A percentile compares a stretch with the other conserved stretches of the same genome.
Evolutionary conservation across 2,888 invertebrate species (phyloP).

Genomic region (Trypoxylon attenuatum): DNA sequence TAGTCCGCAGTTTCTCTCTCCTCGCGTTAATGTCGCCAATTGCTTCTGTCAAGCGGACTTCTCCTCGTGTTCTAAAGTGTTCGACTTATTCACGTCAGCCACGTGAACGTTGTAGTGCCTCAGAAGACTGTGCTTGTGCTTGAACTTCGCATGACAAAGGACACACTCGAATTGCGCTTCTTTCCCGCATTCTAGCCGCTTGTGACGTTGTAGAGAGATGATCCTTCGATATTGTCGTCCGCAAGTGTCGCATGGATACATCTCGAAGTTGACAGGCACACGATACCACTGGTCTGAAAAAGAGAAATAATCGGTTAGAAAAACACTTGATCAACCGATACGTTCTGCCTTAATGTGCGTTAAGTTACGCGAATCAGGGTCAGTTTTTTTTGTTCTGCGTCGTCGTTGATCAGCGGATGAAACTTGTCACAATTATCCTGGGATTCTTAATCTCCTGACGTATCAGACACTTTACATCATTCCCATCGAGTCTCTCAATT

Average conservation of each 20-base stretch:
- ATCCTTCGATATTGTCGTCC: constrained; percentile 65
- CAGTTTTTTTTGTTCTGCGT: too few relatives aligned
- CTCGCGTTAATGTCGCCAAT: not conserved
- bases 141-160: constrained; percentile 70
- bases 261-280: constrained; percentile 40
- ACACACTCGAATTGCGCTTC: constrained; percentile 75
- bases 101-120: constrained; percentile 65
- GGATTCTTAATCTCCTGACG: too few relatives aligned
- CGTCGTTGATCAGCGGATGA: too few relatives aligned
- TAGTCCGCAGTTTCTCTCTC: not conserved
- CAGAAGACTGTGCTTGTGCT: constrained; percentile 69
- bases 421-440: too few relatives aligned
- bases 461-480: too few relatives aligned
- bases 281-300: constrained; percentile 62
- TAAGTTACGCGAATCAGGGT: too few relatives aligned
- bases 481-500: too few relatives aligned
- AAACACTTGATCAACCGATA: too few relatives aligned
- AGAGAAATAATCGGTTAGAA: constrained; percentile 44
- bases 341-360: too few relatives aligned
- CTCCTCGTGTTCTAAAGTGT: constrained; percentile 11
- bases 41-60: constrained; percentile 30
- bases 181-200: constrained; percentile 76
- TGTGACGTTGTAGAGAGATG: constrained; percentile 73
- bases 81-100: constrained; percentile 17
- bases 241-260: constrained; percentile 67